These are phyloP conservation scores for Seira ritae DNA, from an alignment of 2,888 invertebrate genomes.

Conservation along the genomic window DNA sequence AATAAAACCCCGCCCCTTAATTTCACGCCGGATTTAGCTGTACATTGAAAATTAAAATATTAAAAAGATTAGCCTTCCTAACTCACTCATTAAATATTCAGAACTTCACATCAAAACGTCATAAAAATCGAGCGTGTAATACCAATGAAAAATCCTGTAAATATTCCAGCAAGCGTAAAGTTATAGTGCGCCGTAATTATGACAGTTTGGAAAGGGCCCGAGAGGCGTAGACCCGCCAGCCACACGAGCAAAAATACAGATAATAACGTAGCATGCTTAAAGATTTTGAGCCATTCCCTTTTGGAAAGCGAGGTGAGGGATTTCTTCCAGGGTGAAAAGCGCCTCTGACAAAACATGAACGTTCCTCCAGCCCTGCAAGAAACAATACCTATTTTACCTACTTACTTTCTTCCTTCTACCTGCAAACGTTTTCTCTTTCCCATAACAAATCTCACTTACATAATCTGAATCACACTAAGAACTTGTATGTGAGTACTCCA, in stretches of 20 bases:
- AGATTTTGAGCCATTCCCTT: conserved; percentile 64
- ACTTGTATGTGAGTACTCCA: conserved; percentile 64
- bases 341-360: conserved; percentile 61
- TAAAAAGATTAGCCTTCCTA: too few species aligned
- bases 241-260: conserved; percentile 58
- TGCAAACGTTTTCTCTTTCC: too few species aligned
- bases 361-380: conserved; percentile 58
- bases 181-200: conserved; percentile 67
- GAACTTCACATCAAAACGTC: neutral
- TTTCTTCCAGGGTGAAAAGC: conserved; percentile 56
- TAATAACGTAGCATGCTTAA: conserved; percentile 61
- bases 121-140: neutral
- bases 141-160: conserved; percentile 65
- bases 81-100: conserved; percentile 2
- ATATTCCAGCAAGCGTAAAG: conserved; percentile 66
- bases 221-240: conserved; percentile 64
- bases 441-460: too few species aligned
- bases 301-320: conserved; percentile 24
- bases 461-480: conserved; percentile 63
- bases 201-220: conserved; percentile 68
- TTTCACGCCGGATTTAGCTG: conserved; percentile 68
- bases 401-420: too few species aligned
- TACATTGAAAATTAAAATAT: neutral
- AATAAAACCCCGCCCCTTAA: conserved; percentile 68
- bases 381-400: too few species aligned